Evolutionary conservation across 1,140 invertebrate genomes (phyloP).

Genomic region (Meteorus sp.): DNA sequence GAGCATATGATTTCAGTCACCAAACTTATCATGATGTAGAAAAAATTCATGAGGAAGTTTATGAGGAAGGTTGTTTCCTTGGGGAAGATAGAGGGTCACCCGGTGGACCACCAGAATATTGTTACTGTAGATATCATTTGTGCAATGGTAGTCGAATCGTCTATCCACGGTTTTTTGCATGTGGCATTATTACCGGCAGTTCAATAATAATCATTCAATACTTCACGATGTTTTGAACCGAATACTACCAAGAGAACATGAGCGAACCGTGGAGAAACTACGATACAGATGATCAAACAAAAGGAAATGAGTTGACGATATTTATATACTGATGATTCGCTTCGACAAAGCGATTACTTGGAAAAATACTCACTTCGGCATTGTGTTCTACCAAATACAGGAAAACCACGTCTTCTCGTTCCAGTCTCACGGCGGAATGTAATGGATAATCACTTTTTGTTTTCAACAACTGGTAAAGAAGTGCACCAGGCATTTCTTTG

Average conservation of each 20-base stretch:
- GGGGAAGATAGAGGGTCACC: slow-evolving; percentile 65
- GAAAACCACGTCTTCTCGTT: slow-evolving; percentile 92
- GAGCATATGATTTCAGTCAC: slow-evolving; percentile 59
- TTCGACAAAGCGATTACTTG: slow-evolving; percentile 19
- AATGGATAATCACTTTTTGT: slow-evolving; percentile 85
- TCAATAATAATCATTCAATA: background rate
- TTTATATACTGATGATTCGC: background rate
- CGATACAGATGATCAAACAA: background rate
- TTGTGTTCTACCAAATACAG: slow-evolving; percentile 90
- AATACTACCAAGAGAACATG: no score
- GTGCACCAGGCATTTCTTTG: slow-evolving; percentile 85
- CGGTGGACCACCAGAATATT: slow-evolving; percentile 62
- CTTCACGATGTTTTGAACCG: no score
- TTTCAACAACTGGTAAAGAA: slow-evolving; percentile 90
- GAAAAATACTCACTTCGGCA: slow-evolving; percentile 70
- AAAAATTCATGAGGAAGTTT: slow-evolving; percentile 65
- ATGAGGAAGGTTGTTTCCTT: slow-evolving; percentile 67
- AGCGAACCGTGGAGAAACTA: no score
- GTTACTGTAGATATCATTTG: slow-evolving; percentile 68
- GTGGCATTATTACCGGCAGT: background rate
- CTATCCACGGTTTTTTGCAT: slow-evolving; percentile 1
- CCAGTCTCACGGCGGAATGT: slow-evolving; percentile 83
- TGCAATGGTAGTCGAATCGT: slow-evolving; percentile 60
- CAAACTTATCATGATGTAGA: slow-evolving; percentile 65
- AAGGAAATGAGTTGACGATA: background rate